A percentile compares a stretch with the other conserved stretches of the same genome.
These are phyloP conservation scores for Mactromeris polynyma DNA, from an alignment of 2,888 invertebrate genomes.

Conservation along the genomic window DNA sequence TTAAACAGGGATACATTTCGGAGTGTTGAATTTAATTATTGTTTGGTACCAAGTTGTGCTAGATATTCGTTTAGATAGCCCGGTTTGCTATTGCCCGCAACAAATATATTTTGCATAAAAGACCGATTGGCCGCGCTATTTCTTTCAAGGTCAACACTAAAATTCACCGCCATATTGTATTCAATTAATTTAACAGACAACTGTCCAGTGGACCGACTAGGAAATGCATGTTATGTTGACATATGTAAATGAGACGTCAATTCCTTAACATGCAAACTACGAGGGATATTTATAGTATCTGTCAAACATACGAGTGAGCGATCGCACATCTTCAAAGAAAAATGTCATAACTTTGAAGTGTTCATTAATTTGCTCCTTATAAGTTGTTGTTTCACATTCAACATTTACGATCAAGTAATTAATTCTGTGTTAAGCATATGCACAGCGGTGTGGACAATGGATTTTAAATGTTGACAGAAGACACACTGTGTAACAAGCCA, in stretches of 20 bases:
- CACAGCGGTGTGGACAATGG: background rate
- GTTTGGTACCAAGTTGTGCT: background rate
- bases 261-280: background rate
- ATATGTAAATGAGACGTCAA: conserved; percentile 5
- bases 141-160: background rate
- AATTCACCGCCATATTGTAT: background rate
- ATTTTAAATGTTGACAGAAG: background rate
- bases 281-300: conserved; percentile 6
- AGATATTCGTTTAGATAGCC: background rate
- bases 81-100: background rate
- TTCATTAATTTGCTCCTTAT: conserved; percentile 17
- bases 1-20: too few species aligned
- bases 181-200: conserved; percentile 19
- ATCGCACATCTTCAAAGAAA: conserved; percentile 17
- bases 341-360: conserved; percentile 35
- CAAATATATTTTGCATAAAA: background rate
- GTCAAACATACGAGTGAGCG: conserved; percentile 22
- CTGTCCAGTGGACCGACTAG: background rate
- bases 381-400: background rate
- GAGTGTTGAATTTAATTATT: too few species aligned
- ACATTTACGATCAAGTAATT: background rate
- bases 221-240: conserved; percentile 1
- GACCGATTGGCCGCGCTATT: background rate
- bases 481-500: background rate
- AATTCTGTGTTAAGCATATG: background rate